Conservation (phyloP, 2,797 vertebrate species). For the Gobio occitaniae region DNA sequence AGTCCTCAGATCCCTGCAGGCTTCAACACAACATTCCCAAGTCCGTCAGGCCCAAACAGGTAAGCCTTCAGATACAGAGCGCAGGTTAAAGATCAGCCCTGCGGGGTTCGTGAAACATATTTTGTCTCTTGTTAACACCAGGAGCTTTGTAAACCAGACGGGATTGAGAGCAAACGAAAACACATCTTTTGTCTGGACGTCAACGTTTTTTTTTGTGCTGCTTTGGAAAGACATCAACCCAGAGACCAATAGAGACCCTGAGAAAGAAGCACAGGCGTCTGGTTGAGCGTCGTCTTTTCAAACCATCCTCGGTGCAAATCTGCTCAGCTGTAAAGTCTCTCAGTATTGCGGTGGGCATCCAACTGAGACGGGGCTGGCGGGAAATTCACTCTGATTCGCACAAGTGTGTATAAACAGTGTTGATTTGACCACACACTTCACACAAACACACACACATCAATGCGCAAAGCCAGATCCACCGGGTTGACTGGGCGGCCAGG, state of each 20-base stretch:
- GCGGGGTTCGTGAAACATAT: conserved; percentile 57
- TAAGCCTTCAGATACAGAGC: conserved; percentile 63
- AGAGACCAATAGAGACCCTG: not conserved
- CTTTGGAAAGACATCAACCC: conserved; percentile 5
- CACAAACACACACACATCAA: not conserved
- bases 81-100: conserved; percentile 70
- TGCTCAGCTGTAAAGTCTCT: conserved; percentile 39
- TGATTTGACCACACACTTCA: conserved; percentile 10
- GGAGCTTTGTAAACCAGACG: conserved; percentile 45
- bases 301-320: conserved; percentile 33
- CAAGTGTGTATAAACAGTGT: not conserved
- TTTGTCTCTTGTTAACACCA: conserved; percentile 62
- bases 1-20: conserved; percentile 56
- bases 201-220: not conserved
- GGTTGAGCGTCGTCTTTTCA: conserved; percentile 21
- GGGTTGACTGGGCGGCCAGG: conserved; percentile 7
- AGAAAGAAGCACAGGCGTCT: conserved; percentile 11
- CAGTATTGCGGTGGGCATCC: not conserved
- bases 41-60: conserved; percentile 71
- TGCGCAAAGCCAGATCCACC: conserved; percentile 2
- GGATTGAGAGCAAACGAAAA: conserved; percentile 48
- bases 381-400: not conserved
- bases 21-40: conserved; percentile 45
- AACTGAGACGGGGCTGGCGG: not conserved
- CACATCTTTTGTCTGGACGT: conserved; percentile 38